Evolutionary conservation across 2,113 vertebrate species (phyloP).

Genomic region (Pelusios castaneus): DNA sequence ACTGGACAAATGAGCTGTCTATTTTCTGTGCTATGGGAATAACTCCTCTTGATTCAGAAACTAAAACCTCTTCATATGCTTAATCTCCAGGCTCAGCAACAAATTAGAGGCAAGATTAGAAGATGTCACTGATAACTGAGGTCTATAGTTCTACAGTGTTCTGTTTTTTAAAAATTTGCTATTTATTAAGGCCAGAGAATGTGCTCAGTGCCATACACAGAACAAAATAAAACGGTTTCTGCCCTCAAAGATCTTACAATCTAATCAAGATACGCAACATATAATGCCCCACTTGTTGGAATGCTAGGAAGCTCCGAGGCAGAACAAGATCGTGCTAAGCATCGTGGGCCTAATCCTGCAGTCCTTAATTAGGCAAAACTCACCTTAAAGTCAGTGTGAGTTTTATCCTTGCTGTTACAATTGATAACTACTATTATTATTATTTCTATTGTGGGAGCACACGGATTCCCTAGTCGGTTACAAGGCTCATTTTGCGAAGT

Average conservation of each 20-base stretch:
- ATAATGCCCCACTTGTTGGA: background rate
- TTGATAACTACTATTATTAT: background rate
- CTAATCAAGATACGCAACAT: background rate
- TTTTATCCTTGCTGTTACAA: background rate
- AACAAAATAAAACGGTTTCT: background rate
- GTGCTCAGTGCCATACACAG: background rate
- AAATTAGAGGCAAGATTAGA: background rate
- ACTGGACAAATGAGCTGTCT: constrained; percentile 33
- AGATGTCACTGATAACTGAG: background rate
- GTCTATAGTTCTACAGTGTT: background rate
- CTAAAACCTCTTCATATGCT: background rate
- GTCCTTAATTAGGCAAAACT: background rate
- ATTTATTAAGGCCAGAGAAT: constrained; percentile 2
- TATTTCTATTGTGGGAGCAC: background rate
- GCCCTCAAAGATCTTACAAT: background rate
- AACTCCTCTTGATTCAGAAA: constrained; percentile 12
- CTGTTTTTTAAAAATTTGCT: background rate
- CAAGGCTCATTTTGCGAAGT: background rate
- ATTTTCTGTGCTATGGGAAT: background rate
- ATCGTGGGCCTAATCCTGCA: background rate
- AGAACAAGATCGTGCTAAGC: background rate
- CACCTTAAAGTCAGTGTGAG: background rate
- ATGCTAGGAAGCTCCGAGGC: background rate
- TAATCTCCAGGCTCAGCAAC: background rate
- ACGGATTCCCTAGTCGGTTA: background rate